Evolutionary conservation across 1,140 invertebrate species (phyloP).

Genomic region (Heliconius himera): DNA sequence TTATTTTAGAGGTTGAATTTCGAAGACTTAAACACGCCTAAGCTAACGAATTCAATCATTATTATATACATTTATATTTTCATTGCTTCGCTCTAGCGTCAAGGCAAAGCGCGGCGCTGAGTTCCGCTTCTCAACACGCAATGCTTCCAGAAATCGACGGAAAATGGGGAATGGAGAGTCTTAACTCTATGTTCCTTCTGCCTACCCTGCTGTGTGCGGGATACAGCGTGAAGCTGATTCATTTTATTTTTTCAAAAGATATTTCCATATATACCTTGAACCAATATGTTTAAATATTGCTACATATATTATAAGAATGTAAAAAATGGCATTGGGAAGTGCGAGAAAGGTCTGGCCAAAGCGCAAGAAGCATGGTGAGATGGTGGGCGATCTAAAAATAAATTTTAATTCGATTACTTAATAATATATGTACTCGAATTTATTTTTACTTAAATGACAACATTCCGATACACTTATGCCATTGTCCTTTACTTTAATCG

Average conservation of each 20-base stretch:
- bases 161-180: no score
- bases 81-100: no score
- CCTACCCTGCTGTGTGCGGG: no score
- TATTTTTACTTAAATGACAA: conserved; percentile 3
- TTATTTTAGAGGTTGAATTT: background rate
- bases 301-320: background rate
- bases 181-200: no score
- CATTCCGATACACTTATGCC: background rate
- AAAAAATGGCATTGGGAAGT: background rate
- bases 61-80: no score
- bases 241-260: background rate
- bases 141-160: no score
- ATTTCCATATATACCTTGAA: background rate
- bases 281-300: conserved; percentile 7
- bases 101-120: no score
- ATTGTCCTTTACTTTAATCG: background rate
- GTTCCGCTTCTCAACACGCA: no score
- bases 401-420: background rate
- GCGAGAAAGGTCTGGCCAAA: background rate
- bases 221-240: no score
- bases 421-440: background rate
- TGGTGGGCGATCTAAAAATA: conserved; percentile 2
- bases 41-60: no score
- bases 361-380: background rate
- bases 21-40: no score